Evolutionary conservation across 2,888 invertebrate species (phyloP).

Genomic region (Philereme transversata): DNA sequence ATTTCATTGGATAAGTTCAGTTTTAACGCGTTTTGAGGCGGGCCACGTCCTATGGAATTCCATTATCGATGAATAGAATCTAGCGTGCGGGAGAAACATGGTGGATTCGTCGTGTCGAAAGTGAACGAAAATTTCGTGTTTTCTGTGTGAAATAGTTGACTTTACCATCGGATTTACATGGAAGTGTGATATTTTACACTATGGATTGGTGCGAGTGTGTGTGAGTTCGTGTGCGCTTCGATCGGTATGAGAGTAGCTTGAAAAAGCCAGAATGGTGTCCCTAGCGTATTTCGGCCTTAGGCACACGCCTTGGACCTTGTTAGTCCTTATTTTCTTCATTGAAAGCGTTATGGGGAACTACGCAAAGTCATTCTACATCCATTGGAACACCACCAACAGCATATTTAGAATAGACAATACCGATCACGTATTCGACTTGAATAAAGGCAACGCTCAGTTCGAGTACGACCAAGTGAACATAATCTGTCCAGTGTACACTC

Average conservation of each 20-base stretch:
- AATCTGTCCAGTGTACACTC: constrained; percentile 96
- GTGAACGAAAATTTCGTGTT: constrained; percentile 67
- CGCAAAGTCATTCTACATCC: constrained; percentile 93
- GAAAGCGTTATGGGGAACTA: constrained; percentile 88
- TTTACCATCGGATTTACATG: constrained; percentile 23
- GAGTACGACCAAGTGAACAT: constrained; percentile 98
- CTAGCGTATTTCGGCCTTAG: constrained; percentile 72
- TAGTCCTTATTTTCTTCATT: constrained; percentile 85
- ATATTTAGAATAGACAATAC: constrained; percentile 99
- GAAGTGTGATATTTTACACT: constrained; percentile 54
- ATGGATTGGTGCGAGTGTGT: constrained; percentile 72
- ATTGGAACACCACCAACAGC: constrained; percentile 96
- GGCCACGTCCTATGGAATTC: constrained; percentile 82
- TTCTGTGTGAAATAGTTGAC: constrained; percentile 60
- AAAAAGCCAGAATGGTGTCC: constrained; percentile 76
- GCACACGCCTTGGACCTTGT: constrained; percentile 79
- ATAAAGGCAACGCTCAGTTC: constrained; percentile 95
- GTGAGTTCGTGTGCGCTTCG: constrained; percentile 42
- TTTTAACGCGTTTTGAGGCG: constrained; percentile 60
- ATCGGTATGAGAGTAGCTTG: constrained; percentile 44
- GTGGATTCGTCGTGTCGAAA: constrained; percentile 76
- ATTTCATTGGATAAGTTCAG: constrained; percentile 48
- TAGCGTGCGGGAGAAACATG: constrained; percentile 77
- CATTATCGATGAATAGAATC: constrained; percentile 83
- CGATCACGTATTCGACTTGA: constrained; percentile 97